These are phyloP conservation scores for Pollenia griseotomentosa DNA, from an alignment of 2,888 invertebrate species.

Conservation along the genomic window DNA sequence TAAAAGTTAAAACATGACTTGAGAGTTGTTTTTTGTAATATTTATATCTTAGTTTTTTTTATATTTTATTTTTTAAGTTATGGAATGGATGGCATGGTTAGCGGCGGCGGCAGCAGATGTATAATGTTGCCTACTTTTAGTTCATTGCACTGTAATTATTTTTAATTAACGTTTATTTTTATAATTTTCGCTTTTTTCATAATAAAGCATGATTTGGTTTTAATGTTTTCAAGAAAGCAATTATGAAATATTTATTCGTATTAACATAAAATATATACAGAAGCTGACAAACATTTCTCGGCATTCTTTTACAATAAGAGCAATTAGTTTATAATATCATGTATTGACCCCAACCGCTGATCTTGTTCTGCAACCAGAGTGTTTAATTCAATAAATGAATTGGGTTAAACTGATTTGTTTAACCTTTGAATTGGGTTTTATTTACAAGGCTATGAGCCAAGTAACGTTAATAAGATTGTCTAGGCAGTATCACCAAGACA, in stretches of 20 bases:
- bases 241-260: conserved; percentile 6
- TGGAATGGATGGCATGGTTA: conserved; percentile 29
- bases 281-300: not conserved
- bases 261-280: not conserved
- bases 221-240: conserved; percentile 6
- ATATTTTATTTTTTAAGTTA: conserved; percentile 5
- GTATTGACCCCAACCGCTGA: no score
- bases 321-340: no score
- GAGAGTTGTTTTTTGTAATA: conserved; percentile 10
- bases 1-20: conserved; percentile 42
- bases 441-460: no score
- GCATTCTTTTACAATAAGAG: no score
- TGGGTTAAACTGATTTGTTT: no score
- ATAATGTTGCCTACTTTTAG: conserved; percentile 69
- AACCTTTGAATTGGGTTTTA: no score
- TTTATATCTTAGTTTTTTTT: conserved; percentile 22
- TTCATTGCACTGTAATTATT: conserved; percentile 73
- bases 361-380: no score
- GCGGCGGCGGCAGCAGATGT: conserved; percentile 14
- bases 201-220: conserved; percentile 28
- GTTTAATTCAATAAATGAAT: no score
- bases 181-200: conserved; percentile 28
- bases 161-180: conserved; percentile 60
- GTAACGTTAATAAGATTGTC: no score
- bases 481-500: no score